phyloP scores from a whole-genome alignment of 2,113 vertebrate species.

The Burhinus oedicnemus region DNA sequence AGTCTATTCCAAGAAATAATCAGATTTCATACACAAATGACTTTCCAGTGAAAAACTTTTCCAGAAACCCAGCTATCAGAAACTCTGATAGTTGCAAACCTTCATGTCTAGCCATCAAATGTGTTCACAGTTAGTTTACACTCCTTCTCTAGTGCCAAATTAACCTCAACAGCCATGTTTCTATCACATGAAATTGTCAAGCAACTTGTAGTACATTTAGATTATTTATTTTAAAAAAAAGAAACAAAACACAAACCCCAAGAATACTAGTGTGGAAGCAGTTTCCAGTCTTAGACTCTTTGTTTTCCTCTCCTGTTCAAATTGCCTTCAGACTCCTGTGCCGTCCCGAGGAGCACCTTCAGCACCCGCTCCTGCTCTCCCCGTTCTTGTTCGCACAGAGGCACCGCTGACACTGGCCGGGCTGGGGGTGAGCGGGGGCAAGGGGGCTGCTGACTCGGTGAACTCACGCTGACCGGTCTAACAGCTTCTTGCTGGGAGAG shows the following conservation, averaged over 20 bases:
- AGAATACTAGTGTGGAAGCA: background rate
- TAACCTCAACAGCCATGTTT: background rate
- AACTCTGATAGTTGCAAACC: background rate
- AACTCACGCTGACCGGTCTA: too few species aligned
- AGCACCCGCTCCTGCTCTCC: fast-evolving
- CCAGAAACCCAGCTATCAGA: background rate
- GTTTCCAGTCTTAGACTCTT: background rate
- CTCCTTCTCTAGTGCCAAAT: background rate
- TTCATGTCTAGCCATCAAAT: fast-evolving
- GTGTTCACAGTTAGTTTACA: background rate
- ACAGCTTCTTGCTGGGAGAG: fast-evolving
- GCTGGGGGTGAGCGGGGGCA: background rate
- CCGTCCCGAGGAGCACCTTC: background rate
- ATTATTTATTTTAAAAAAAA: background rate
- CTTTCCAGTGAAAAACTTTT: background rate
- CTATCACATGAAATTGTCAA: background rate
- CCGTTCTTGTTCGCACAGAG: too few species aligned
- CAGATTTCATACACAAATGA: background rate
- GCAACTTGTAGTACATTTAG: too few species aligned
- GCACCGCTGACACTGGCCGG: background rate
- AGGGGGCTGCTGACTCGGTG: background rate
- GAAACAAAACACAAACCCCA: background rate
- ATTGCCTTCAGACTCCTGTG: background rate
- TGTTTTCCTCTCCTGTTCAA: background rate
- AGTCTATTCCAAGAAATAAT: background rate